Percentiles rank a stretch among this genome's conserved stretches.
Conservation (phyloP, 2,888 invertebrate genomes). For the Apotomis turbidana region DNA sequence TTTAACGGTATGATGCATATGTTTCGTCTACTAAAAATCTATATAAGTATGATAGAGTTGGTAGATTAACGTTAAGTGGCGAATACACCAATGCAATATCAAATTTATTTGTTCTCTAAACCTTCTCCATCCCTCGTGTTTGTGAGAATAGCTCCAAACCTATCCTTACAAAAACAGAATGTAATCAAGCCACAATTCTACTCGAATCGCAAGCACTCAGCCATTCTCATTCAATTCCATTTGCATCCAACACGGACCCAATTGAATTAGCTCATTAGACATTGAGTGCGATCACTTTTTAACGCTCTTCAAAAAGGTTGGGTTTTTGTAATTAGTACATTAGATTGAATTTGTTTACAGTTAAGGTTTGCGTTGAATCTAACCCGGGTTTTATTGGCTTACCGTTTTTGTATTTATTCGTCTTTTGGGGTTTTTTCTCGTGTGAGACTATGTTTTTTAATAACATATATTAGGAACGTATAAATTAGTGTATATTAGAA, state of each 20-base stretch:
- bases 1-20: too few species aligned
- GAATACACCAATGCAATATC: not conserved
- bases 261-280: slow-evolving; percentile 40
- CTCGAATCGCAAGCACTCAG: slow-evolving; percentile 9
- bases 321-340: slow-evolving; percentile 39
- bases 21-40: too few species aligned
- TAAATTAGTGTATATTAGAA: too few species aligned
- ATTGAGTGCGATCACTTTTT: slow-evolving; percentile 38
- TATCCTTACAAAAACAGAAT: slow-evolving; percentile 24
- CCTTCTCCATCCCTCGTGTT: too few species aligned
- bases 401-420: not conserved
- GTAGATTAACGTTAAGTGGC: too few species aligned
- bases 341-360: slow-evolving; percentile 41
- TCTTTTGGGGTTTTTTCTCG: not conserved
- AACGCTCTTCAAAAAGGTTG: slow-evolving; percentile 24
- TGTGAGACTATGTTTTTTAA: not conserved
- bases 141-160: not conserved
- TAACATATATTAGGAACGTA: too few species aligned
- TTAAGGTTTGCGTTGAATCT: slow-evolving; percentile 10
- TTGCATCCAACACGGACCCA: slow-evolving; percentile 40
- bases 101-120: not conserved
- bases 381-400: slow-evolving; percentile 11
- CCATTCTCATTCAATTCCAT: slow-evolving; percentile 36
- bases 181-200: slow-evolving; percentile 19
- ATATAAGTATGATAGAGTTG: too few species aligned